Percentiles rank a stretch among this genome's conserved stretches.
phyloP scores from a whole-genome alignment of 2,888 invertebrate species.

The Andrena marginata region DNA sequence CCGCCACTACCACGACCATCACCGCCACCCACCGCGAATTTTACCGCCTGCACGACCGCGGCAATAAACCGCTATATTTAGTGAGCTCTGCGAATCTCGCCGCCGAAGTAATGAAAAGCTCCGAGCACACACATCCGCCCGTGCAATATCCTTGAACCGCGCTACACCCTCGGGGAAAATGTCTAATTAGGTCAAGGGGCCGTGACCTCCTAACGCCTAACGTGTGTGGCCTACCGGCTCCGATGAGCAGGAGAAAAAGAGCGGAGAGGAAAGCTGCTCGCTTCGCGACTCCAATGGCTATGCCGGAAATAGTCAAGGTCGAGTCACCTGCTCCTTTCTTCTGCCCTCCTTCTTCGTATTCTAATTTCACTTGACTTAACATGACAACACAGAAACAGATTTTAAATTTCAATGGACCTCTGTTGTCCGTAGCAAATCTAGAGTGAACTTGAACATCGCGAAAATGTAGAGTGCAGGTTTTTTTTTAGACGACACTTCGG shows the following conservation, averaged over 20 bases:
- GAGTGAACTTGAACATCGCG: no score
- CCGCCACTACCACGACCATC: conserved; percentile 6
- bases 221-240: conserved; percentile 12
- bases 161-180: conserved; percentile 43
- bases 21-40: conserved; percentile 61
- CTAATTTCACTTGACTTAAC: background rate
- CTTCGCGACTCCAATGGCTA: conserved; percentile 19
- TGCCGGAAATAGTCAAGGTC: conserved; percentile 16
- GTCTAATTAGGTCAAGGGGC: conserved; percentile 65
- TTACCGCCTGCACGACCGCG: conserved; percentile 52
- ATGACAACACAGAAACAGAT: background rate
- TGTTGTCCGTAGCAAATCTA: background rate
- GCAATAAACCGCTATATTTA: conserved; percentile 66
- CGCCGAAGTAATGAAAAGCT: conserved; percentile 60
- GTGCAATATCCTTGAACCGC: conserved; percentile 55
- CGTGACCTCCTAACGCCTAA: conserved; percentile 46
- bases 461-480: conserved; percentile 11
- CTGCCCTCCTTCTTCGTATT: background rate
- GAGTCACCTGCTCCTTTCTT: background rate
- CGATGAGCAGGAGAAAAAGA: background rate
- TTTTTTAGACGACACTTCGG: background rate
- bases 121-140: conserved; percentile 33
- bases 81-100: conserved; percentile 45
- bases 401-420: background rate
- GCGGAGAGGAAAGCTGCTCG: background rate